A percentile compares a stretch with the other conserved stretches of the same genome.
Evolutionary conservation across 2,797 vertebrate genomes (phyloP).

Genomic region (Falco concolor): DNA sequence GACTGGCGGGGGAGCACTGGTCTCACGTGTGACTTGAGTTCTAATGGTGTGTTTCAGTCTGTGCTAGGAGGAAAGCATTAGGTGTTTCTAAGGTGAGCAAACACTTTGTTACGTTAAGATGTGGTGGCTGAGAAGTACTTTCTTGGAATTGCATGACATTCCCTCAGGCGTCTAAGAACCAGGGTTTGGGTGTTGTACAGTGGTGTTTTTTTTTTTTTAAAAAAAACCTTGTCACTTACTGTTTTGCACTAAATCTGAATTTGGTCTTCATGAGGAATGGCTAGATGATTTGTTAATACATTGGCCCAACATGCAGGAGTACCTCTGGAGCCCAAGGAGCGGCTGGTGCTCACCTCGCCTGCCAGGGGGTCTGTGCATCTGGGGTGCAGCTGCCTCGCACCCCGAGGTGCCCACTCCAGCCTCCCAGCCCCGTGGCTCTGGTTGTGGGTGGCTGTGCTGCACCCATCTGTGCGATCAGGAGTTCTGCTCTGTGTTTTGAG

Average conservation of each 20-base stretch:
- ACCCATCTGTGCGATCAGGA: rapidly evolving
- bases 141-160: rapidly evolving
- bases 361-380: rapidly evolving
- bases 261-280: not conserved
- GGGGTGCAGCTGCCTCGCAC: not conserved
- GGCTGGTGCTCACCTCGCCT: rapidly evolving
- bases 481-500: rapidly evolving
- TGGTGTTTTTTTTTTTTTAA: too few relatives aligned
- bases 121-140: not conserved
- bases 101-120: not conserved
- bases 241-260: not conserved
- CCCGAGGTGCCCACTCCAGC: not conserved
- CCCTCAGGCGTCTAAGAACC: not conserved
- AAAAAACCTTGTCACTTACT: not conserved
- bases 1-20: too few relatives aligned
- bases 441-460: rapidly evolving
- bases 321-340: not conserved
- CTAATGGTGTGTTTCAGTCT: not conserved
- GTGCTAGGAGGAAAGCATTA: not conserved
- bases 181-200: not conserved
- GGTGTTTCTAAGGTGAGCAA: not conserved
- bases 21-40: not conserved
- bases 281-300: not conserved
- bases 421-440: rapidly evolving
- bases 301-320: not conserved